Evolutionary conservation across 2,888 invertebrate genomes (phyloP), one percentile per base, ranked within the genome.

Genomic region (Hirudinaria manillensis): DNA sequence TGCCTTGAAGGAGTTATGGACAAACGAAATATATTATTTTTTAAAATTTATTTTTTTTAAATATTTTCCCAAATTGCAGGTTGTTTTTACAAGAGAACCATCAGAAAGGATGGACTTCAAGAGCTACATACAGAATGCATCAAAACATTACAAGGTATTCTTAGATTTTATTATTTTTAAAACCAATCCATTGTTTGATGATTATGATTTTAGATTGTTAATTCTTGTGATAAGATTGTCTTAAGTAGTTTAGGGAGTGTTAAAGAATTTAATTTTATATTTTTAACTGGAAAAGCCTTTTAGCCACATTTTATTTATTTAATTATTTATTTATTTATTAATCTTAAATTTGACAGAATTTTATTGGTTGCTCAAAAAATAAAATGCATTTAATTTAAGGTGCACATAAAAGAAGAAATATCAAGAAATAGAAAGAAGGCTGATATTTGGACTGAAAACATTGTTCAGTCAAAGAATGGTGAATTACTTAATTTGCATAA

Each of bases 81-180:
- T 83, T 67, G 81, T 83, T 10, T 84, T 84, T 78, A 83, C 82
- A 71, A 80, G 81, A 76, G 83, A 83, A 36, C 75, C 78, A 19
- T 80, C 76, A 10, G 80, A 80, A 24, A 79, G 80, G 19, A 78
- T 81, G 10, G 34, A 71, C 13, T 36, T 83, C 3, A 74, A 76
- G 24, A 76, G 79, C 36, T 83, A 83, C 75, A 80, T 83, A 72
- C 78, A 79, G 70, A 77, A 75, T n/a, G 71, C 83, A 16, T 78
- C 84, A 6, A 80, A 82, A 80, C 92, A 91, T 83, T 94, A 92
- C 81, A 93, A 93, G 87, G 92, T 93, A 55, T 90, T 29, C 3
- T 16, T 45, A 45, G 1, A 45, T 45, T 45, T 45, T 45, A 45
- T 45, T 45, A 16, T 2, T 38, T 45, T 45, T 45, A 6, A 45